phyloP scores from a whole-genome alignment of 2,797 vertebrate genomes.

The Scyliorhinus canicula region DNA sequence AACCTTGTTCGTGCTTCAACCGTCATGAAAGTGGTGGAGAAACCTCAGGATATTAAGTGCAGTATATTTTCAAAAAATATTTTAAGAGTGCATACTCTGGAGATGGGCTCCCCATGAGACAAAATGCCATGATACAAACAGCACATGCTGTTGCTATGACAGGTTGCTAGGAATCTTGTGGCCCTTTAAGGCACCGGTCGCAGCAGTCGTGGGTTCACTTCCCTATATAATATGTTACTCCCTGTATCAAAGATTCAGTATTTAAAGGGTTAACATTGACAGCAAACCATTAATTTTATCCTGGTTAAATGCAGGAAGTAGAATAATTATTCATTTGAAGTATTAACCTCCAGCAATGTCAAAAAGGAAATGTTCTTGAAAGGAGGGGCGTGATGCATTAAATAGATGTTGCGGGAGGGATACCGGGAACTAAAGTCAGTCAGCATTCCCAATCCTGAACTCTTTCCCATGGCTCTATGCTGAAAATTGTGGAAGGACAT shows the following conservation, averaged over 20 bases:
- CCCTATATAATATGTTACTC: neutral
- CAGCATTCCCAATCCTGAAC: neutral
- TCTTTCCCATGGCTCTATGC: neutral
- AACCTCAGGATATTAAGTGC: neutral
- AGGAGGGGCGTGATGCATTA: neutral
- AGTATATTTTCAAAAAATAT: neutral
- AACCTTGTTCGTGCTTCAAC: neutral
- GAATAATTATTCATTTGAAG: neutral
- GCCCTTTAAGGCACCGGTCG: neutral
- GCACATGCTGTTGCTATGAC: slow-evolving; percentile 17
- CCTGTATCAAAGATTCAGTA: neutral
- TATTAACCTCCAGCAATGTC: neutral
- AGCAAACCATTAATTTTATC: neutral
- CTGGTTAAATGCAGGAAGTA: neutral
- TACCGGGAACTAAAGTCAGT: neutral
- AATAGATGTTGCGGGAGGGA: neutral
- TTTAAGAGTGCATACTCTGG: neutral
- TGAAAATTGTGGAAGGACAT: neutral
- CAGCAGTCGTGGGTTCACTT: neutral
- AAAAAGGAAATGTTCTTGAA: neutral
- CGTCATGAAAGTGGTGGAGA: neutral
- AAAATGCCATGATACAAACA: neutral
- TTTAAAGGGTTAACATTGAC: slow-evolving; percentile 5
- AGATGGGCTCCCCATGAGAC: neutral
- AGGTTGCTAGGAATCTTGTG: slow-evolving; percentile 30